Evolutionary conservation across 2,113 vertebrate genomes (phyloP), one percentile per base, ranked within the genome.

Genomic region (Burhinus bistriatus): DNA sequence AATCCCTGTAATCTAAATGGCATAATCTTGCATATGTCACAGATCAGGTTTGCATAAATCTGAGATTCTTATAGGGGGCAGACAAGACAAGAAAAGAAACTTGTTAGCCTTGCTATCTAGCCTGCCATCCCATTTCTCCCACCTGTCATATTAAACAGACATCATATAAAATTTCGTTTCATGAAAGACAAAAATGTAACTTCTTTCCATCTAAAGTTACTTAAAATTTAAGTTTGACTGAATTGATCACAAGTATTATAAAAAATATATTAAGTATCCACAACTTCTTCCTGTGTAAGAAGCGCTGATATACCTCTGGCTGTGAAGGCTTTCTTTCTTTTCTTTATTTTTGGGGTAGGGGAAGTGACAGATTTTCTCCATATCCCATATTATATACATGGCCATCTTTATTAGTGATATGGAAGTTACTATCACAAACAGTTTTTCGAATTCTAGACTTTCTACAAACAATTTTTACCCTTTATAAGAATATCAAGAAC

Each of bases 141-240:
- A 44, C 20, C 7, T 0, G 0, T 22, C 27, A 52, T n/a, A 51
- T 1, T 40, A 61, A 86, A 69, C 4, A 89, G 29, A 32, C 16
- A 54, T 23, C 3, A 47, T 32, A 36, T 8, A 71, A 55, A 83
- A 88, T 45, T 77, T 32, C 55, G 6, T 29, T 45, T 54, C 9
- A 38, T 9, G 12, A 51, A 75, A 55, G 17, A 54, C 5, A 52
- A 51, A 68, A 27, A 22, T 2, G 1, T 57, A 20, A 42, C 11
- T 32, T 52, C 7, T 45, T 89, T 70, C 26, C 4, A 40, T 36
- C 9, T 66, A 16, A 78, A 57, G 6, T 59, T 32, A 59, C 26
- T 72, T 18, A 75, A 72, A 91, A 86, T 59, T 32, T 45, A 34
- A 44, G 3, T 57, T 68, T 72, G 22, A 57, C 22, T 51, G 7